These are phyloP conservation scores for Craseonycteris thonglongyai DNA, from an alignment of 2,113 vertebrate species.

Conservation along the genomic window DNA sequence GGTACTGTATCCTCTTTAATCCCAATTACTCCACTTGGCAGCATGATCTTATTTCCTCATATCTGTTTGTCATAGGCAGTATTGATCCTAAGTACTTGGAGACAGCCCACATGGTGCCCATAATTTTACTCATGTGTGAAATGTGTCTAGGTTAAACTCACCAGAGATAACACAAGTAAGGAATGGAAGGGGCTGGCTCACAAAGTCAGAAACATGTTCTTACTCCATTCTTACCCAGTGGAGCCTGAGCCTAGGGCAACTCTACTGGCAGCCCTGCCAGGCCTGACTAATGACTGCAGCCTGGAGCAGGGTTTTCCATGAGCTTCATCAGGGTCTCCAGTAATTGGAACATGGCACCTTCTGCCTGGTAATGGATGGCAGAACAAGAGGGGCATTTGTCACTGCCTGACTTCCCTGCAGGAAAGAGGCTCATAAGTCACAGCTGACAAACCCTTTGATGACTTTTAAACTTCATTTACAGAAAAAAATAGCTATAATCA, in stretches of 20 bases:
- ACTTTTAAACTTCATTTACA: slow-evolving; percentile 83
- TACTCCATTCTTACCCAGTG: not conserved
- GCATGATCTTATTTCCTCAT: not conserved
- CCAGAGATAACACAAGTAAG: not conserved
- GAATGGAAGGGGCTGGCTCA: not conserved
- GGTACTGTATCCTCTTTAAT: not conserved
- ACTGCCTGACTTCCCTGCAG: slow-evolving; percentile 67
- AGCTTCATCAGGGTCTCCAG: slow-evolving; percentile 31
- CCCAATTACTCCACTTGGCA: not conserved
- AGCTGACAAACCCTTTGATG: slow-evolving; percentile 81
- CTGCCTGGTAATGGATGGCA: slow-evolving; percentile 73
- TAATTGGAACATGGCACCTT: slow-evolving; percentile 76
- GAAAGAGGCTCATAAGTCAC: slow-evolving; percentile 77
- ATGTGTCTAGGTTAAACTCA: slow-evolving; percentile 1
- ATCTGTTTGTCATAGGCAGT: not conserved
- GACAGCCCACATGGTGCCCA: not conserved
- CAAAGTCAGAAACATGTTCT: slow-evolving; percentile 8
- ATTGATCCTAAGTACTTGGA: not conserved
- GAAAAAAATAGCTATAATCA: slow-evolving; percentile 79
- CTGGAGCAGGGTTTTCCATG: slow-evolving; percentile 57
- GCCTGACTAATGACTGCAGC: slow-evolving; percentile 68
- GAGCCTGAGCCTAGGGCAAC: not conserved
- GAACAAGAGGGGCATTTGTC: slow-evolving; percentile 71
- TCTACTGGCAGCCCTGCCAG: slow-evolving; percentile 27
- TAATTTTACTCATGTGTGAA: not conserved